A percentile compares a stretch with the other conserved stretches of the same genome.
Conservation (phyloP, 2,888 invertebrate species). For the Thymelicus sylvestris region DNA sequence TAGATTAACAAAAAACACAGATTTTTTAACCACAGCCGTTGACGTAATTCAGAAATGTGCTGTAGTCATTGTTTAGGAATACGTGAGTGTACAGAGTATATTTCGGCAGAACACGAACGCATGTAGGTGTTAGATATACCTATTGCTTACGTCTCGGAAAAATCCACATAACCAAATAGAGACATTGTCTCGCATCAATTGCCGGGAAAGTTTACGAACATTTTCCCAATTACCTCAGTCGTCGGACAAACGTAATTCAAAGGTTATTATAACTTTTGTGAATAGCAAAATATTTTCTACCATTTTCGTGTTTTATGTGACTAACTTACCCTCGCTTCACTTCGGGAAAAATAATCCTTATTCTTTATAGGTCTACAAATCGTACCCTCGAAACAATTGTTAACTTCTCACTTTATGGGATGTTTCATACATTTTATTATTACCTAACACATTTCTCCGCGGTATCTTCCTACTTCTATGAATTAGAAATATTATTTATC, state of each 20-base stretch:
- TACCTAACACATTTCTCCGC: no score
- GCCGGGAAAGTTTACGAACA: constrained; percentile 1
- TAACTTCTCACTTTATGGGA: no score
- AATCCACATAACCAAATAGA: constrained; percentile 29
- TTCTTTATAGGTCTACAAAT: no score
- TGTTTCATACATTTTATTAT: no score
- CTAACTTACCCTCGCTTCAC: no score
- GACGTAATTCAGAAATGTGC: neutral
- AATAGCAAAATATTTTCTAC: neutral
- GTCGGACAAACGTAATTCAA: constrained; percentile 15
- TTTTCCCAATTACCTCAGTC: constrained; percentile 13
- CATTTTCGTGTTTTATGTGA: no score
- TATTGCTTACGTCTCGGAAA: constrained; percentile 26
- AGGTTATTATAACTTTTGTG: neutral
- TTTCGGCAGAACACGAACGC: constrained; percentile 8
- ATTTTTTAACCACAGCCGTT: no score
- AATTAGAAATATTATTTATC: no score
- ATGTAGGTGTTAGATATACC: constrained; percentile 23
- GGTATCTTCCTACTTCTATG: no score
- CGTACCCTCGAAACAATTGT: no score
- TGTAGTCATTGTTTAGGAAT: neutral
- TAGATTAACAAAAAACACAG: no score
- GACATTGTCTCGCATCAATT: constrained; percentile 18
- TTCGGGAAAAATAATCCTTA: no score
- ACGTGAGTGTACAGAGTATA: neutral